A percentile compares a stretch with the other conserved stretches of the same genome.
These are phyloP conservation scores for Rhyzopertha dominica DNA, from an alignment of 1,140 invertebrate genomes.

Conservation along the genomic window DNA sequence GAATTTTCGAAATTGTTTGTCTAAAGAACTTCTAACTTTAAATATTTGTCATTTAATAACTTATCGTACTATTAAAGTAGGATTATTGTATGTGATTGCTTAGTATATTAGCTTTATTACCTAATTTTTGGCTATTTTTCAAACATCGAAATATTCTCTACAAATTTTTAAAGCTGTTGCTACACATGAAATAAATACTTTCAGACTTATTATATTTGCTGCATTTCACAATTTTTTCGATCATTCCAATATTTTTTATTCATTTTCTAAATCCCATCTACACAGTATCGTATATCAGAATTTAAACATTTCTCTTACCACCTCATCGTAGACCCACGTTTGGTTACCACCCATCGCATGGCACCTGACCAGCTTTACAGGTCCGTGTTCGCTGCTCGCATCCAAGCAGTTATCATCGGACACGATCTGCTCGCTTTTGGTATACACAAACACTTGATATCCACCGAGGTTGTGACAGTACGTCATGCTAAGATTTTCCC, in stretches of 20 bases:
- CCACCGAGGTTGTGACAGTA: constrained; percentile 96
- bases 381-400: constrained; percentile 70
- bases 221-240: too few relatives aligned
- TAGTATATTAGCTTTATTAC: not conserved
- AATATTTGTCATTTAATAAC: not conserved
- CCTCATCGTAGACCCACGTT: constrained; percentile 77
- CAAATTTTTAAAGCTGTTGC: too few relatives aligned
- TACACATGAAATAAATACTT: too few relatives aligned
- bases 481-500: constrained; percentile 88
- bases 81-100: not conserved
- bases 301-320: constrained; percentile 51
- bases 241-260: too few relatives aligned
- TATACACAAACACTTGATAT: constrained; percentile 97
- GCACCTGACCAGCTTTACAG: constrained; percentile 86
- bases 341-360: constrained; percentile 93
- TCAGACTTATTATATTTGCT: too few relatives aligned
- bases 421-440: constrained; percentile 93
- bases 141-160: too few relatives aligned
- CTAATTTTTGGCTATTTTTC: not conserved
- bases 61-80: not conserved
- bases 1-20: not conserved
- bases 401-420: constrained; percentile 96
- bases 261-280: too few relatives aligned
- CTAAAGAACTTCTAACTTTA: not conserved
- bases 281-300: too few relatives aligned